Evolutionary conservation across 2,888 invertebrate genomes (phyloP).

Genomic region (Incurvaria masculella): DNA sequence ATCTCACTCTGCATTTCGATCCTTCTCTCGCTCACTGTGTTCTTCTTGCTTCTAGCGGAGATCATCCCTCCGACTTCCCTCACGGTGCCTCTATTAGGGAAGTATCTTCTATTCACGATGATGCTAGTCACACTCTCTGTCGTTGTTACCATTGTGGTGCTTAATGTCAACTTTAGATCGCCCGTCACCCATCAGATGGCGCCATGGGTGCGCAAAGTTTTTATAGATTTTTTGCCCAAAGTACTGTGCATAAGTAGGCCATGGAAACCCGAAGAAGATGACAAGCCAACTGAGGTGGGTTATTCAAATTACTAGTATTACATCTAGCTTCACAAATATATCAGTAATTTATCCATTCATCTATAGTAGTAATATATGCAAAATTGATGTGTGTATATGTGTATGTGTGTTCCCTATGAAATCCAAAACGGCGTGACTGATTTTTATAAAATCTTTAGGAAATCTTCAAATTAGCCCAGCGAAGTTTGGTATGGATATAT

Average conservation of each 20-base stretch:
- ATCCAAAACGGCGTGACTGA: too few relatives aligned
- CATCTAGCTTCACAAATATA: too few relatives aligned
- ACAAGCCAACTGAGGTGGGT: constrained; percentile 51
- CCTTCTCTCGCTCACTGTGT: constrained; percentile 88
- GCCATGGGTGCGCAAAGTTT: constrained; percentile 85
- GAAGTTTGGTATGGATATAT: too few relatives aligned
- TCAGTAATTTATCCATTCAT: too few relatives aligned
- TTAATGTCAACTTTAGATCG: constrained; percentile 89
- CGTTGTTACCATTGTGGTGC: constrained; percentile 89
- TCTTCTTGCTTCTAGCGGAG: constrained; percentile 89
- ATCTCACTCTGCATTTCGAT: constrained; percentile 95
- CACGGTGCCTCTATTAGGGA: constrained; percentile 87
- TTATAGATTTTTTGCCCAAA: constrained; percentile 82
- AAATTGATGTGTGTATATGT: too few relatives aligned
- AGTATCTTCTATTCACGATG: constrained; percentile 93
- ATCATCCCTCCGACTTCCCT: constrained; percentile 93
- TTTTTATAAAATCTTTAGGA: too few relatives aligned
- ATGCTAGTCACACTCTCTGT: constrained; percentile 90
- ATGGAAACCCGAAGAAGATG: constrained; percentile 70
- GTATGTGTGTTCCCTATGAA: too few relatives aligned
- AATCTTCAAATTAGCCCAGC: too few relatives aligned
- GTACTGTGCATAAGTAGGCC: constrained; percentile 87
- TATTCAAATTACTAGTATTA: too few relatives aligned
- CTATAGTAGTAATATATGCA: too few relatives aligned
- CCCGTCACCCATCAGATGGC: constrained; percentile 92